Percentiles rank a stretch among this genome's conserved stretches.
phyloP scores from a whole-genome alignment of 1,140 invertebrate species.

The Aphelinus atriplicis region DNA sequence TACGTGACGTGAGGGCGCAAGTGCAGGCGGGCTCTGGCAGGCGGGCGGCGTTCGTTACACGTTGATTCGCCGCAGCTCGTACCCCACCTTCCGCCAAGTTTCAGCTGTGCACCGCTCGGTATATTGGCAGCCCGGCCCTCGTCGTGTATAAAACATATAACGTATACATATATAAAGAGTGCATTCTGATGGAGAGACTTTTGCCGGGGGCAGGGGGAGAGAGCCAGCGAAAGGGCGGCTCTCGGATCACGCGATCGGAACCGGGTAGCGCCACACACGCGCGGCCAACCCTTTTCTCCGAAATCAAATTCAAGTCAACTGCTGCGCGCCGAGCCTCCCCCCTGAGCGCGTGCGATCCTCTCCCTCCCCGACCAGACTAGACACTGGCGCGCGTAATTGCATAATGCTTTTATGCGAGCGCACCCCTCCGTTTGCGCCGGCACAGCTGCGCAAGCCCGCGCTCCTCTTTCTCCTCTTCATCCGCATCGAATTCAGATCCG shows the following conservation, averaged over 20 bases:
- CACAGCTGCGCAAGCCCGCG: no score
- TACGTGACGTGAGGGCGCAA: constrained; percentile 17
- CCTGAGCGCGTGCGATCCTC: no score
- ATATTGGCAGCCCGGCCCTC: constrained; percentile 15
- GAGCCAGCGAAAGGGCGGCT: constrained; percentile 50
- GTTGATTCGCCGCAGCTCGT: constrained; percentile 38
- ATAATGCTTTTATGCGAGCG: constrained; percentile 52
- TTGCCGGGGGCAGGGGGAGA: background rate
- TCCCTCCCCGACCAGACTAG: constrained; percentile 46
- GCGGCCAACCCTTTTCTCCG: constrained; percentile 59
- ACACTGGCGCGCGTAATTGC: constrained; percentile 48
- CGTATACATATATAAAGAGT: constrained; percentile 10
- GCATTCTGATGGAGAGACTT: background rate
- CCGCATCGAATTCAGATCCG: background rate
- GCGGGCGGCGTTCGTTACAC: constrained; percentile 34
- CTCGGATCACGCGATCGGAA: constrained; percentile 58
- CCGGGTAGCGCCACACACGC: constrained; percentile 39
- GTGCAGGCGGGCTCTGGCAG: background rate
- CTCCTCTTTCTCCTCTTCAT: background rate
- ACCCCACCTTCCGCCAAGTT: constrained; percentile 24
- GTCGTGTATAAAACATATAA: constrained; percentile 22
- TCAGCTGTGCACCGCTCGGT: constrained; percentile 10
- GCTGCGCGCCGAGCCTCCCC: background rate
- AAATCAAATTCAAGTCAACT: constrained; percentile 59
- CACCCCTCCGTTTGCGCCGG: constrained; percentile 26